These are phyloP conservation scores for Hypena proboscidalis DNA, from an alignment of 2,888 invertebrate species.

Conservation along the genomic window DNA sequence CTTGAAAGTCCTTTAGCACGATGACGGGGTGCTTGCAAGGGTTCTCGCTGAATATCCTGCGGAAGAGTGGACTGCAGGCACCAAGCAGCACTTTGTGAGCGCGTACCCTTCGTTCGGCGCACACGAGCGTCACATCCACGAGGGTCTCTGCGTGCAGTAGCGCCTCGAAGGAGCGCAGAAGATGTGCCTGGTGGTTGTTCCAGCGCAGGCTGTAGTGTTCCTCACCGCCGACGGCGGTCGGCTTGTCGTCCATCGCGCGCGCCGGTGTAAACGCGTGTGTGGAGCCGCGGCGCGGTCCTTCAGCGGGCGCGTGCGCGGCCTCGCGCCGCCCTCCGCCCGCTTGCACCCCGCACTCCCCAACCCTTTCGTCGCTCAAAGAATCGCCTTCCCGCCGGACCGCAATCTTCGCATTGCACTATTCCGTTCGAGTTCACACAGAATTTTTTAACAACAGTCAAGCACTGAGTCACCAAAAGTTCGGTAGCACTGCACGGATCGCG, in stretches of 20 bases:
- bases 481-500: constrained; percentile 61
- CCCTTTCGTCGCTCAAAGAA: constrained; percentile 76
- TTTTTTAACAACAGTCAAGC: constrained; percentile 40
- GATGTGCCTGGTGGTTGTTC: constrained; percentile 97
- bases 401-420: constrained; percentile 67
- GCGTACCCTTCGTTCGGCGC: constrained; percentile 93
- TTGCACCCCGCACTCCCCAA: constrained; percentile 70
- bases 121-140: constrained; percentile 96
- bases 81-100: constrained; percentile 97
- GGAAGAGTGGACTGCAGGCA: constrained; percentile 95
- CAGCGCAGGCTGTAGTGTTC: constrained; percentile 96
- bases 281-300: constrained; percentile 51
- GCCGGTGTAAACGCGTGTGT: constrained; percentile 71
- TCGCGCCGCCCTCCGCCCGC: constrained; percentile 76
- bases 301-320: constrained; percentile 74
- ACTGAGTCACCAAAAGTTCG: constrained; percentile 60
- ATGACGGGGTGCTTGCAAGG: constrained; percentile 97
- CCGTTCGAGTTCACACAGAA: constrained; percentile 46
- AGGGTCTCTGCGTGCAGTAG: constrained; percentile 93
- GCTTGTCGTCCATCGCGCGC: constrained; percentile 80
- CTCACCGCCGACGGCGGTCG: constrained; percentile 77
- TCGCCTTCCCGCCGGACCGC: constrained; percentile 68
- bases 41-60: constrained; percentile 94
- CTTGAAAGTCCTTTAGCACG: constrained; percentile 95
- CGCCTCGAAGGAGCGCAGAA: constrained; percentile 95